These are phyloP conservation scores for Oreochromis mossambicus DNA, from an alignment of 2,797 vertebrate genomes.

Conservation along the genomic window DNA sequence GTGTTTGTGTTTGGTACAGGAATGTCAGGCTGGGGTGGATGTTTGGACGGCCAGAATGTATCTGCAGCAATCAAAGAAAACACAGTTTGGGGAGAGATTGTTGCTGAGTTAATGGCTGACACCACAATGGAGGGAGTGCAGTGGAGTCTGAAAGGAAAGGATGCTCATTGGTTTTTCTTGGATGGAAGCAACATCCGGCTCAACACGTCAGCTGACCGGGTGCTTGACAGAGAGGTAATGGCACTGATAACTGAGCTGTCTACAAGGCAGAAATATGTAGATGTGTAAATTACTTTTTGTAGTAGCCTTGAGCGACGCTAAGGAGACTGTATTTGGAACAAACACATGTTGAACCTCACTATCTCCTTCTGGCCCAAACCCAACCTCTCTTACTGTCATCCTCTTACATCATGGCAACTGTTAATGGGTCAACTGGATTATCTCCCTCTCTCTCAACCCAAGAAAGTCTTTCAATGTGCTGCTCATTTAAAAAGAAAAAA, in stretches of 20 bases:
- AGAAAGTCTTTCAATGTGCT: neutral
- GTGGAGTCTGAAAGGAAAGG: conserved; percentile 75
- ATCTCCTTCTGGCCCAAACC: conserved; percentile 13
- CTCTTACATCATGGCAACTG: conserved; percentile 34
- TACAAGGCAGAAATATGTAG: neutral
- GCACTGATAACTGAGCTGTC: neutral
- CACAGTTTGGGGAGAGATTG: conserved; percentile 76
- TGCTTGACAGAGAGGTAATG: conserved; percentile 79
- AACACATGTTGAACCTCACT: conserved; percentile 12
- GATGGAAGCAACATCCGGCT: conserved; percentile 77
- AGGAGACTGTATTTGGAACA: conserved; percentile 1
- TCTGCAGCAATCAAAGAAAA: conserved; percentile 80
- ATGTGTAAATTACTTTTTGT: neutral
- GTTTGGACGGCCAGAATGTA: conserved; percentile 78
- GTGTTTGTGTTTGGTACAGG: conserved; percentile 26
- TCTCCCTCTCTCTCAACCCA: neutral
- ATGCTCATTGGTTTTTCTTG: conserved; percentile 83
- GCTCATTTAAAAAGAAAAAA: neutral
- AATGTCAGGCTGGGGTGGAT: conserved; percentile 72
- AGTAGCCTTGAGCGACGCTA: neutral
- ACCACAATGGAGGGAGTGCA: conserved; percentile 49
- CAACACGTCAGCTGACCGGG: conserved; percentile 68
- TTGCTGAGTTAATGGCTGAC: conserved; percentile 71
- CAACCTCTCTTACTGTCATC: conserved; percentile 41
- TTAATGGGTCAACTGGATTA: conserved; percentile 44